Conservation (phyloP, 2,113 vertebrate genomes). For the Coturnix japonica region DNA sequence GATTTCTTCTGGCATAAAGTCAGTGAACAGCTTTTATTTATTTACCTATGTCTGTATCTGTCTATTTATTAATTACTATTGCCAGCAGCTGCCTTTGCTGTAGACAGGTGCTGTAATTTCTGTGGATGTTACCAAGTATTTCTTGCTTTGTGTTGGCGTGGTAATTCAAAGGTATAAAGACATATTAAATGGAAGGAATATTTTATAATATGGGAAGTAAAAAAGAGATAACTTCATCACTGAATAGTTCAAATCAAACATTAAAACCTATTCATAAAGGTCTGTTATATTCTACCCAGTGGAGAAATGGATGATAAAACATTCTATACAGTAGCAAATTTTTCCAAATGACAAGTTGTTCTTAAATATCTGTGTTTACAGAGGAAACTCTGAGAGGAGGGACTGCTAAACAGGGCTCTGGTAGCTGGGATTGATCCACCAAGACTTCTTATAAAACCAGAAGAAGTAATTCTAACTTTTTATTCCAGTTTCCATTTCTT, state of each 20-base stretch:
- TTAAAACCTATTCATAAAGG: background rate
- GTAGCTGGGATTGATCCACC: background rate
- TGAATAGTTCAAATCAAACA: slow-evolving; percentile 27
- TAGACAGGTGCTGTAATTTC: background rate
- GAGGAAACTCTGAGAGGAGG: slow-evolving; percentile 11
- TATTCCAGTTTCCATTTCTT: background rate
- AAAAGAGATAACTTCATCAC: background rate
- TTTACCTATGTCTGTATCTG: background rate
- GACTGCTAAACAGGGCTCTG: slow-evolving; percentile 11
- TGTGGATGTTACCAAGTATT: background rate
- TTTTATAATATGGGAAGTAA: background rate
- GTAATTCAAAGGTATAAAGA: background rate
- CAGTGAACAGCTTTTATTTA: slow-evolving; percentile 41
- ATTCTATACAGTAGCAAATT: slow-evolving; percentile 13
- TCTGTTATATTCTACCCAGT: slow-evolving; percentile 21
- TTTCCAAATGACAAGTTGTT: slow-evolving; percentile 38
- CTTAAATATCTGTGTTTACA: background rate
- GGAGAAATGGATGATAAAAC: slow-evolving; percentile 21
- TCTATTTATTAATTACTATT: background rate
- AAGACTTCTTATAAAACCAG: background rate
- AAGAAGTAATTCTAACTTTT: background rate
- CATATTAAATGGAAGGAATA: slow-evolving; percentile 17
- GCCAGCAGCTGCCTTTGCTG: background rate
- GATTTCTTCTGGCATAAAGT: slow-evolving; percentile 15
- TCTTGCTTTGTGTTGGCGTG: background rate